Conservation (phyloP, 2,113 vertebrate genomes). For the Dasyornis broadbenti region DNA sequence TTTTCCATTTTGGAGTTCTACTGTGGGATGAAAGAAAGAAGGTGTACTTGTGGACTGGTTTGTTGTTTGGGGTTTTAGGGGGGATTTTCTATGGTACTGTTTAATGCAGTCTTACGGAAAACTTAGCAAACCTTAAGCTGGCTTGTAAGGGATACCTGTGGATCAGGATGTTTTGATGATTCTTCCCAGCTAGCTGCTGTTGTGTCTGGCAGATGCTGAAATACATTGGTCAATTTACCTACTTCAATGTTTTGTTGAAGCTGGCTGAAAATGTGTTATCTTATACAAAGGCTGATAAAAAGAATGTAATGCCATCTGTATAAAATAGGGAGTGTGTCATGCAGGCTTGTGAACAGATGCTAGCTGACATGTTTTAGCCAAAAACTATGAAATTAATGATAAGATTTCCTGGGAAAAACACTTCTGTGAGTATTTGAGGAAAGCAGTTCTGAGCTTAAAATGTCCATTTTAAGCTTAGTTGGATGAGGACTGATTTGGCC, state of each 20-base stretch:
- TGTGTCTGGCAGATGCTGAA: neutral
- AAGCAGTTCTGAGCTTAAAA: neutral
- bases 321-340: neutral
- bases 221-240: neutral
- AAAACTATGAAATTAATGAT: conserved; percentile 28
- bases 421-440: conserved; percentile 9
- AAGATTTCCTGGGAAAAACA: conserved; percentile 46
- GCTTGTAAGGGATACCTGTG: neutral
- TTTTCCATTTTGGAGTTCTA: neutral
- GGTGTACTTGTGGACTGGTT: neutral
- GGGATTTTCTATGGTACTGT: neutral
- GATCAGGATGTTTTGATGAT: neutral
- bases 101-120: neutral
- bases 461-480: neutral
- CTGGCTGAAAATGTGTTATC: neutral
- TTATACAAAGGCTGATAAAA: neutral
- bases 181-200: neutral
- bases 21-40: neutral
- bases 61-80: neutral
- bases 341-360: conserved; percentile 22
- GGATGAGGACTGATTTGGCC: neutral
- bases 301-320: neutral
- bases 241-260: neutral
- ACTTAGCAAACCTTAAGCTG: neutral
- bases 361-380: conserved; percentile 23